Evolutionary conservation across 2,797 vertebrate species (phyloP), one percentile per base, ranked within the genome.

Genomic region (Cyprinodon diabolis): DNA sequence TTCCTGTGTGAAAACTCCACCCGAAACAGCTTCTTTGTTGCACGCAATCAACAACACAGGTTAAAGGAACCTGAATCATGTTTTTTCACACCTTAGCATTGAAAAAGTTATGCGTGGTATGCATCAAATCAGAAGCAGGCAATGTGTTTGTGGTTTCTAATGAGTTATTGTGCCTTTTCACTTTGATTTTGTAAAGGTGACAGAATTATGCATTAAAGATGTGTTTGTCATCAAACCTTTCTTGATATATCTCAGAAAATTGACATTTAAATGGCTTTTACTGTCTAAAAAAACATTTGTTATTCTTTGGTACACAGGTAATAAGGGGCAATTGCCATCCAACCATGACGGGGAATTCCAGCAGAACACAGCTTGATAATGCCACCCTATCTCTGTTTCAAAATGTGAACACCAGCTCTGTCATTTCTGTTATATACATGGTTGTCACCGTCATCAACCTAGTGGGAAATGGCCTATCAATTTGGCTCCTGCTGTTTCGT

Each of bases 401-500:
- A 60, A 87, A 94, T 74, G 76, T 58, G 13, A 55, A 78, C 3
- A 75, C 94, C 66, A 91, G 90, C 11, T 70, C 83, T 8, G 80
- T 74, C 6, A 93, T 97, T 68, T 95, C 97, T 0, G 45, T 69
- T 23, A 85, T 97, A 15, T 99, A 99, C 76, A 65, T 95, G 1
- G 0, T 97, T 2, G 93, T 98, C 80, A 95, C 91, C 1, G 0
- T 78, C 13, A 81, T 97, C 19, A 98, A 96, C 89, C 90, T 98
- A 70, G 90, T 93, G 0, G 97, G 96, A 4, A 98, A 99, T n/a
- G 77, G 95, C 3, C 80, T 97, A 52, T 97, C 97, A 12, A 91
- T 99, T 75, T 98, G 96, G 96, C 92, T 99, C 5, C 94, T 99
- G 11, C 68, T 94, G 63, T 95, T 94, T 2, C 95, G 92, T 76